A percentile compares a stretch with the other conserved stretches of the same genome.
phyloP scores from a whole-genome alignment of 2,113 vertebrate genomes.

The Thinocorus orbignyianus region DNA sequence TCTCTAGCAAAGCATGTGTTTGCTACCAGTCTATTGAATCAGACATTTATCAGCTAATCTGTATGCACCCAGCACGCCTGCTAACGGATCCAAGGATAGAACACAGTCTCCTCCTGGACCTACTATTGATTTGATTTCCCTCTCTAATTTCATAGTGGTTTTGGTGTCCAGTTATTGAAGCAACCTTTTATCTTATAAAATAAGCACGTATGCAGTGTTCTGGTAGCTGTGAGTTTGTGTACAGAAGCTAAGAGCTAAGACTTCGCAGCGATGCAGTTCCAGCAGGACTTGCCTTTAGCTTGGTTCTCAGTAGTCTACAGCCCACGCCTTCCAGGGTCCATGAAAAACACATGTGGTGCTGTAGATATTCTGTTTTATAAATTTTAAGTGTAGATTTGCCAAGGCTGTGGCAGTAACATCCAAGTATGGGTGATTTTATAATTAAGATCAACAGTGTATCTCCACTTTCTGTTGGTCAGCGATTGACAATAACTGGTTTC shows the following conservation, averaged over 20 bases:
- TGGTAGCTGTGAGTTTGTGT: background rate
- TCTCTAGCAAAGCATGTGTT: slow-evolving; percentile 76
- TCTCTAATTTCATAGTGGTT: slow-evolving; percentile 76
- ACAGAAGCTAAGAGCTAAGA: background rate
- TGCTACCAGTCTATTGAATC: slow-evolving; percentile 75
- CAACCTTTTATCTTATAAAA: slow-evolving; percentile 45
- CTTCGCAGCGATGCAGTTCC: background rate
- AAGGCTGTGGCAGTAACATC: background rate
- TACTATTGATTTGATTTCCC: slow-evolving; percentile 75
- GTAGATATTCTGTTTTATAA: background rate
- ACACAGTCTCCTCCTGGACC: slow-evolving; percentile 63
- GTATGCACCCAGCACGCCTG: slow-evolving; percentile 70
- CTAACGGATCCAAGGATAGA: slow-evolving; percentile 73
- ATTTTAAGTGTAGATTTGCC: background rate
- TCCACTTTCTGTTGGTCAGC: background rate
- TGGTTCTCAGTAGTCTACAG: background rate
- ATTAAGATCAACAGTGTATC: background rate
- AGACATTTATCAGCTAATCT: slow-evolving; percentile 80
- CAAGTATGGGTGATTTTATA: background rate
- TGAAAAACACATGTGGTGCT: background rate
- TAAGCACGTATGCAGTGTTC: background rate
- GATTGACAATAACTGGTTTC: background rate
- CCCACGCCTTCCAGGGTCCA: background rate
- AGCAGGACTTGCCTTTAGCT: background rate
- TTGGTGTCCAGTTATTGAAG: slow-evolving; percentile 46